Evolutionary conservation across 2,113 vertebrate species (phyloP).

Genomic region (Callopanchax toddi): DNA sequence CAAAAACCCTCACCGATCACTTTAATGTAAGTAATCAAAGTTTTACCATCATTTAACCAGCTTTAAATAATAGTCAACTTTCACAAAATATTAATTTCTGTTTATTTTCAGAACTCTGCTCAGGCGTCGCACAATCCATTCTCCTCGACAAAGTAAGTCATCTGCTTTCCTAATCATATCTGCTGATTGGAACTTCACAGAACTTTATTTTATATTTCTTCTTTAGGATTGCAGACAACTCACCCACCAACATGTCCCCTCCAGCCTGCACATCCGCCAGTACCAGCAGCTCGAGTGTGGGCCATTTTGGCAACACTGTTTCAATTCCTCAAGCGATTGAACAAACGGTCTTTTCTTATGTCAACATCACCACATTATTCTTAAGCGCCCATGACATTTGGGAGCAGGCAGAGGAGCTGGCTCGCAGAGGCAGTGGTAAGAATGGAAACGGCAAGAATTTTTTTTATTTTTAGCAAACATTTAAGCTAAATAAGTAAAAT

Average conservation of each 20-base stretch:
- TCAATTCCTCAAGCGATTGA: constrained; percentile 83
- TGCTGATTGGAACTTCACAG: not conserved
- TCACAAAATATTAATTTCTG: not conserved
- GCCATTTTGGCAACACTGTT: constrained; percentile 59
- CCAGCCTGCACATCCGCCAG: constrained; percentile 74
- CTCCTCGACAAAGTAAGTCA: constrained; percentile 82
- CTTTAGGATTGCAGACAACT: constrained; percentile 81
- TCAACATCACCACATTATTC: constrained; percentile 90
- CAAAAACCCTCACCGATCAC: constrained; percentile 88
- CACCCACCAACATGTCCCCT: constrained; percentile 84
- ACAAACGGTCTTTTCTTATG: constrained; percentile 85
- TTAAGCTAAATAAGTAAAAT: too few relatives aligned
- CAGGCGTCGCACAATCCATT: constrained; percentile 80
- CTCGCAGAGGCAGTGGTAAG: constrained; percentile 85
- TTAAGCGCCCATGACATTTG: constrained; percentile 88
- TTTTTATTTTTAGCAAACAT: too few relatives aligned
- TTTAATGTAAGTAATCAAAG: constrained; percentile 82
- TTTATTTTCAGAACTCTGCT: constrained; percentile 76
- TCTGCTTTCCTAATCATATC: not conserved
- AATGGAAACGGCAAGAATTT: not conserved
- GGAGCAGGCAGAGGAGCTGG: constrained; percentile 89
- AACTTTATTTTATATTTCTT: not conserved
- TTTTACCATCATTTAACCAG: not conserved
- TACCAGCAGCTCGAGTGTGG: constrained; percentile 30
- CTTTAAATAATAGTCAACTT: too few relatives aligned